Evolutionary conservation across 2,113 vertebrate genomes (phyloP).

Genomic region (Grammomys dolichurus): DNA sequence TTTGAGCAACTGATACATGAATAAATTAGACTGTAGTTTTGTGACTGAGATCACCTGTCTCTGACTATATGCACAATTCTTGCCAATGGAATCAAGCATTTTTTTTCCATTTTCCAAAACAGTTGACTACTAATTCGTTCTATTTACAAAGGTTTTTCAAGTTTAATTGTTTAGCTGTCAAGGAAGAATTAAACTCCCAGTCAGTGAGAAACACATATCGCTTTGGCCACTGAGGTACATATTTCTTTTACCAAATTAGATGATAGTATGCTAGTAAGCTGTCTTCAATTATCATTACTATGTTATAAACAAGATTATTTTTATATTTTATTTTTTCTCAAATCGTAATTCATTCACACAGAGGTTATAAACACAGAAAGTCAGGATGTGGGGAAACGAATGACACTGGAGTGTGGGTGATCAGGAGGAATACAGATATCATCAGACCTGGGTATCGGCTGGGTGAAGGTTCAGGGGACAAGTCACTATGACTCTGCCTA

Average conservation of each 20-base stretch:
- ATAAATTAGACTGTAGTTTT: neutral
- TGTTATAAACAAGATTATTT: neutral
- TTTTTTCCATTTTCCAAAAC: neutral
- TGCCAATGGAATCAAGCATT: neutral
- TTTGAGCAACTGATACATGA: neutral
- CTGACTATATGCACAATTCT: neutral
- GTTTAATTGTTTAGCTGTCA: slow-evolving; percentile 19
- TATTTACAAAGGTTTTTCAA: neutral
- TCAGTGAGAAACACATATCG: neutral
- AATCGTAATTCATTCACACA: too few species aligned
- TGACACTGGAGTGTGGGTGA: too few species aligned
- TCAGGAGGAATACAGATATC: too few species aligned
- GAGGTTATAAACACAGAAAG: too few species aligned
- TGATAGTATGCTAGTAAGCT: neutral
- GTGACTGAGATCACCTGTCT: slow-evolving; percentile 10
- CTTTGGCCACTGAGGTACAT: neutral
- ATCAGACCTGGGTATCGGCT: too few species aligned
- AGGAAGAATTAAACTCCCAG: slow-evolving; percentile 13
- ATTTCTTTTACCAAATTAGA: neutral
- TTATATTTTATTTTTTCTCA: too few species aligned
- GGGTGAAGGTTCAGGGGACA: too few species aligned
- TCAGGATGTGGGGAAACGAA: too few species aligned
- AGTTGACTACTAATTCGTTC: slow-evolving; percentile 30
- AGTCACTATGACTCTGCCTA: too few species aligned
- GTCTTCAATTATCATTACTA: neutral